Base-by-base conservation (phyloP, 2,797 vertebrate genomes). In the Alcedo quadribrachys region DNA sequence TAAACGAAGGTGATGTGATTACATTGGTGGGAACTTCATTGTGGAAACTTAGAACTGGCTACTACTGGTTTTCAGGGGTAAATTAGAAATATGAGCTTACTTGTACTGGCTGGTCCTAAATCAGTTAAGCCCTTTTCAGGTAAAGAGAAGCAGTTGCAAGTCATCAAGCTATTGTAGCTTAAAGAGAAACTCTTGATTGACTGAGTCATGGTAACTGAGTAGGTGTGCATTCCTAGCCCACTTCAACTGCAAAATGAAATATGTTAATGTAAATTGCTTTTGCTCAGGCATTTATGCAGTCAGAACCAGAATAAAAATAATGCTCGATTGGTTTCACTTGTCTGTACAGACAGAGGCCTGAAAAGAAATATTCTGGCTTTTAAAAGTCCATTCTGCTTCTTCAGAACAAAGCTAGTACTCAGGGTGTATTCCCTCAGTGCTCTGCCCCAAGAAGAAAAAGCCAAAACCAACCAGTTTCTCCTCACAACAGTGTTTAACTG, bases 211-310 rank as follows among this genome's bases (percentile, higher is more conserved):
- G 77, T 92, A 79, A 71, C 84, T 71, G 79, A 89, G 95, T 95
- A 75, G 93, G 90, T 80, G 90, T 90, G 89, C 68, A 51, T 94
- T 94, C 79, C 86, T 94, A 92, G 76, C 93, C 92, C 89, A 95
- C 92, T 94, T 92, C 68, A 75, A 83, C 90, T 90, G 91, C 92
- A 91, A 90, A 94, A 91, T 87, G 92, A 95, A 92, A 89, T 89
- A 94, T 90, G 90, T 82, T 93, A 90, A 95, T 94, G 79, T 85
- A 78, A 94, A 92, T 94, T 89, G 57, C 79, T 90, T 93, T 92
- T 78, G 69, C 95, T 87, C 82, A 90, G 84, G 69, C 87, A 93
- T 90, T 93, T 88, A 88, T 88, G 74, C 74, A 86, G 85, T 89
- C 57, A 96, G 83, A 94, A 88, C 40, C 77, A 77, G 80, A 81